Evolutionary conservation across 2,797 vertebrate genomes (phyloP).

Genomic region (Phaenicophaeus curvirostris): DNA sequence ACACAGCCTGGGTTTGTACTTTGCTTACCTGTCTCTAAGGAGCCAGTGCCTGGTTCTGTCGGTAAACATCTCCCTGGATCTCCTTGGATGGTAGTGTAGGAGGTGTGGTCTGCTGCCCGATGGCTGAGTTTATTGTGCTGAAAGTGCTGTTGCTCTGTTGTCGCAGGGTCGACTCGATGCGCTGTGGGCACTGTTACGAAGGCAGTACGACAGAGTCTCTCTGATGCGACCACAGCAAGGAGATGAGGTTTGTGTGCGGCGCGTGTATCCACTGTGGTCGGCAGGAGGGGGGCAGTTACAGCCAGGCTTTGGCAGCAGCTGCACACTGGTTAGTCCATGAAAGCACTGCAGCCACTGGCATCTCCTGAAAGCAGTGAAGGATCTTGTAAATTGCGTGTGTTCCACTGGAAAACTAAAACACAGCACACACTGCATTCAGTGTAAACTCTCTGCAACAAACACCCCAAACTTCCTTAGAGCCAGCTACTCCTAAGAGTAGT

Average conservation of each 20-base stretch:
- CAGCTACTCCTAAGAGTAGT: not conserved
- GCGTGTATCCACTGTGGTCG: rapidly evolving
- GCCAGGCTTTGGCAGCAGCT: not conserved
- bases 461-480: not conserved
- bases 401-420: not conserved
- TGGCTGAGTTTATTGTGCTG: not conserved
- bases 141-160: not conserved
- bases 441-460: not conserved
- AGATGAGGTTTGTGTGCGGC: slow-evolving; percentile 84
- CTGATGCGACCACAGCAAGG: slow-evolving; percentile 91
- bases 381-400: no score
- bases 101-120: rapidly evolving
- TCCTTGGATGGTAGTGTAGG: rapidly evolving
- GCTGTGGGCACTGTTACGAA: slow-evolving; percentile 89
- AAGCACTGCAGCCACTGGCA: not conserved
- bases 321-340: not conserved
- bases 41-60: rapidly evolving
- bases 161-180: slow-evolving; percentile 92
- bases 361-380: not conserved
- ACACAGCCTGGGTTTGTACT: not conserved
- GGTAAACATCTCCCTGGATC: rapidly evolving
- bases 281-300: not conserved
- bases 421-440: not conserved
- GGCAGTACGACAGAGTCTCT: slow-evolving; percentile 92
- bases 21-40: not conserved